Conservation (phyloP, 2,113 vertebrate genomes). For the Scomber scombrus region DNA sequence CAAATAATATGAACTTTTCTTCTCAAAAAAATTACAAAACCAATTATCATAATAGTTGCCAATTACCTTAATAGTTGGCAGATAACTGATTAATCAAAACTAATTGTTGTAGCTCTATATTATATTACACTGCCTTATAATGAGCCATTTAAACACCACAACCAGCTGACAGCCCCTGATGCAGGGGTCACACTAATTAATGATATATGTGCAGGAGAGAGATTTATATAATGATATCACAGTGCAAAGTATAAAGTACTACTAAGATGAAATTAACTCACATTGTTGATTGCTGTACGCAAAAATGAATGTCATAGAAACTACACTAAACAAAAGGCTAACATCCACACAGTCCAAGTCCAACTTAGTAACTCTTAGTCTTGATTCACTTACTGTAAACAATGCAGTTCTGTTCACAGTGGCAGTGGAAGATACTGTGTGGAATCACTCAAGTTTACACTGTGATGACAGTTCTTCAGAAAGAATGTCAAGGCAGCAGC, state of each 20-base stretch:
- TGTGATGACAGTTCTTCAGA: too few species aligned
- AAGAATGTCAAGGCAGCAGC: too few species aligned
- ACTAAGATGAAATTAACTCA: constrained; percentile 8
- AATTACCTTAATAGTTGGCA: background rate
- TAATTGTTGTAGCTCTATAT: too few species aligned
- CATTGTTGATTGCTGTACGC: too few species aligned
- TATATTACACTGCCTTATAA: background rate
- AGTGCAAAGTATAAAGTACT: constrained; percentile 3
- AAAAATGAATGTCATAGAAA: background rate
- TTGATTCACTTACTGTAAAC: background rate
- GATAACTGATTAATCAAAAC: background rate
- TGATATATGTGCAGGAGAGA: constrained; percentile 14
- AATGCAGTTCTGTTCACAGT: background rate
- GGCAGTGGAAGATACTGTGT: too few species aligned
- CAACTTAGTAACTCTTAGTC: background rate
- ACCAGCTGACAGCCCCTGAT: constrained; percentile 28
- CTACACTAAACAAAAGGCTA: background rate
- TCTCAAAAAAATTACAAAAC: too few species aligned
- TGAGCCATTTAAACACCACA: constrained; percentile 27
- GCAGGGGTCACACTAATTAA: constrained; percentile 48
- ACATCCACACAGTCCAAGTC: background rate
- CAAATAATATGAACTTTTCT: too few species aligned
- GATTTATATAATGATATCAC: constrained; percentile 22
- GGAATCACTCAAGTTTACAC: too few species aligned
- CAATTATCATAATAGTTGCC: too few species aligned